phyloP scores from a whole-genome alignment of 2,113 vertebrate genomes.

The Sorex araneus region DNA sequence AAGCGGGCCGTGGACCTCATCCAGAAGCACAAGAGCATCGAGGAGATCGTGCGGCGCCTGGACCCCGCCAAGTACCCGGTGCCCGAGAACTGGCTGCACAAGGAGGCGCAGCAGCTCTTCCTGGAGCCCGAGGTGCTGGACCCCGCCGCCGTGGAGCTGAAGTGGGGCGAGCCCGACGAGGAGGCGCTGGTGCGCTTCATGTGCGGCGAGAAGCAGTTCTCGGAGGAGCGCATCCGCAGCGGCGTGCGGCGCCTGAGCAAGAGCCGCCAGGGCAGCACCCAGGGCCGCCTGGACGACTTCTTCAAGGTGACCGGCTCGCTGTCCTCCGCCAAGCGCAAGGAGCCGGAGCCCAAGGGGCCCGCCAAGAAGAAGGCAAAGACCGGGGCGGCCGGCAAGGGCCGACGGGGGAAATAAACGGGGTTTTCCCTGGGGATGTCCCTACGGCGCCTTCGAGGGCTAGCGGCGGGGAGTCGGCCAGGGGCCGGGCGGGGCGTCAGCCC shows the following conservation, averaged over 20 bases:
- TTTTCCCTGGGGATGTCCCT: too few relatives aligned
- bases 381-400: constrained; percentile 88
- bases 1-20: constrained; percentile 98
- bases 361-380: constrained; percentile 96
- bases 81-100: constrained; percentile 96
- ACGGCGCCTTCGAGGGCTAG: not conserved
- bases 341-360: constrained; percentile 92
- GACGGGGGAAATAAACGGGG: constrained; percentile 90
- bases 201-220: constrained; percentile 97
- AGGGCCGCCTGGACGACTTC: constrained; percentile 97
- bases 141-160: constrained; percentile 91
- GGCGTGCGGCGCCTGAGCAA: constrained; percentile 94
- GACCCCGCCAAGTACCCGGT: constrained; percentile 94
- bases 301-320: constrained; percentile 97
- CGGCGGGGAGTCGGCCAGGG: not conserved
- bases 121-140: constrained; percentile 95
- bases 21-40: constrained; percentile 95
- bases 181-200: constrained; percentile 94
- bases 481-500: too few relatives aligned
- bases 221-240: constrained; percentile 95
- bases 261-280: constrained; percentile 97
- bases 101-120: constrained; percentile 95
- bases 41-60: constrained; percentile 94
- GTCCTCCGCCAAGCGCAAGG: constrained; percentile 96
- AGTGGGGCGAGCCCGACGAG: constrained; percentile 95